These are phyloP conservation scores for Nephrotoma appendiculata DNA, from an alignment of 2,888 invertebrate genomes.

Conservation along the genomic window DNA sequence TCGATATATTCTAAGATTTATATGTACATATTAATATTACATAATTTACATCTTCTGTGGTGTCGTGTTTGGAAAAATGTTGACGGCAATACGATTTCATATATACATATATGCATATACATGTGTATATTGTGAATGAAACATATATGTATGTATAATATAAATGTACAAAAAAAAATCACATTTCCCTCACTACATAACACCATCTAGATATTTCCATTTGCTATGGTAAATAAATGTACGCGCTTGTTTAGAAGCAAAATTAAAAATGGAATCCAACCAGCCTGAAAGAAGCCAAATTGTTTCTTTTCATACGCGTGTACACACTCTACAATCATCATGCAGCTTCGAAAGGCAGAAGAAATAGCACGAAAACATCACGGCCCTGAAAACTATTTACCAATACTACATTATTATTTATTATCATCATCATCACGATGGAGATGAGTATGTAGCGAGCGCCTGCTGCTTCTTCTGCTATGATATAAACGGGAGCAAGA, in stretches of 20 bases:
- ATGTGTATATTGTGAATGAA: background rate
- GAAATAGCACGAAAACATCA: background rate
- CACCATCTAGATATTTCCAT: background rate
- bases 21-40: background rate
- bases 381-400: background rate
- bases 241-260: background rate
- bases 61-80: background rate
- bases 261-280: background rate
- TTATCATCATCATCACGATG: background rate
- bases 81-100: background rate
- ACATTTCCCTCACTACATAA: background rate
- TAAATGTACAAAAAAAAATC: background rate
- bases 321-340: background rate
- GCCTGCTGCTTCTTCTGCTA: background rate
- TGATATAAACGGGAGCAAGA: background rate
- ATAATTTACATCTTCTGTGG: background rate
- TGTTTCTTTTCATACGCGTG: background rate
- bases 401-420: background rate
- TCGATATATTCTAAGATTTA: background rate
- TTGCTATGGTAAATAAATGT: background rate
- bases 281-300: background rate
- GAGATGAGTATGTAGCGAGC: background rate
- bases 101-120: background rate
- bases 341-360: background rate
- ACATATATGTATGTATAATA: background rate